These are phyloP conservation scores for Meandrusa payeni DNA, from an alignment of 2,888 invertebrate genomes.

Conservation along the genomic window DNA sequence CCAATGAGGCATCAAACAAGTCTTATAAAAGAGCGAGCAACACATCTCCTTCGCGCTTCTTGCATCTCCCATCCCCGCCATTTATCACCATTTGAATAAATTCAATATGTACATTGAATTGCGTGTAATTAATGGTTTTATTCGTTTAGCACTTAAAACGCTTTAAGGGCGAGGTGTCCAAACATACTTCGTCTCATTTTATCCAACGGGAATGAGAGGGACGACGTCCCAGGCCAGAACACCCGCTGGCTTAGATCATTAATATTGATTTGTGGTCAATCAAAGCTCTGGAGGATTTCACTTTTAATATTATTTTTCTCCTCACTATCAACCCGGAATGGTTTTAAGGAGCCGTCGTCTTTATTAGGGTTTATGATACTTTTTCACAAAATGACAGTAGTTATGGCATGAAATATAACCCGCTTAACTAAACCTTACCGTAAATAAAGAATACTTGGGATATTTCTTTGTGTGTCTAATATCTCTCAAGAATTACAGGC, in stretches of 20 bases:
- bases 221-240: conserved; percentile 52
- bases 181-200: conserved; percentile 57
- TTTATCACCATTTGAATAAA: conserved; percentile 81
- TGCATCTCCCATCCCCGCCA: conserved; percentile 58
- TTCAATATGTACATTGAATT: conserved; percentile 81
- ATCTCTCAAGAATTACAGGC: no score
- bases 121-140: conserved; percentile 80
- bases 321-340: conserved; percentile 42
- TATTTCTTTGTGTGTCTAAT: no score
- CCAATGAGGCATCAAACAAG: conserved; percentile 41
- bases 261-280: conserved; percentile 83
- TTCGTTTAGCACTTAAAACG: conserved; percentile 80
- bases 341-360: conserved; percentile 50
- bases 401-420: conserved; percentile 18
- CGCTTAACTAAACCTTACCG: no score
- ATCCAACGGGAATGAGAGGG: conserved; percentile 38
- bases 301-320: conserved; percentile 74
- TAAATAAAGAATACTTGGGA: conserved; percentile 17
- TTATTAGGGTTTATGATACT: conserved; percentile 39
- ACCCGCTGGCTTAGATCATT: conserved; percentile 77
- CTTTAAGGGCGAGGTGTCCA: conserved; percentile 78
- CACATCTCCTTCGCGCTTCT: conserved; percentile 63
- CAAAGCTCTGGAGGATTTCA: conserved; percentile 76
- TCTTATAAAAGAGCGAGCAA: conserved; percentile 35
- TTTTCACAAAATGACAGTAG: conserved; percentile 26